These are phyloP conservation scores for Aleiodes testaceus DNA, from an alignment of 2,888 invertebrate genomes.

Conservation along the genomic window DNA sequence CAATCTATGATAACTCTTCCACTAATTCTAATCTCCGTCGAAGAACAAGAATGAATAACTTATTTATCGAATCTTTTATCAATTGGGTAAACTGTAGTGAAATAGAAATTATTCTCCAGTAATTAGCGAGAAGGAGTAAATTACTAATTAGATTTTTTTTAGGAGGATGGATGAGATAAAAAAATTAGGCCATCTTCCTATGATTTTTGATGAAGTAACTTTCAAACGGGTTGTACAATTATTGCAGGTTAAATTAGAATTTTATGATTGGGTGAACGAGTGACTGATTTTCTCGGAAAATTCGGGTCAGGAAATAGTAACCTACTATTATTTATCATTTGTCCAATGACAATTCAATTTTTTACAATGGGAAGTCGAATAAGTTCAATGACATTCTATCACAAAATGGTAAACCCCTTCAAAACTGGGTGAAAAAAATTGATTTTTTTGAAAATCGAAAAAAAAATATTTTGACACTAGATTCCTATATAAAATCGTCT, in stretches of 20 bases:
- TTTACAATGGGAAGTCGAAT: neutral
- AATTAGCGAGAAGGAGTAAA: neutral
- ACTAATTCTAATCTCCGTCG: conserved; percentile 28
- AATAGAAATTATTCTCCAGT: conserved; percentile 8
- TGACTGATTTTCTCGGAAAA: neutral
- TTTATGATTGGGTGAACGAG: neutral
- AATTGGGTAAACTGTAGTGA: conserved; percentile 2
- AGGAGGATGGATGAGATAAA: neutral
- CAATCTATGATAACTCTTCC: conserved; percentile 25
- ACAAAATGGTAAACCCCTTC: no score
- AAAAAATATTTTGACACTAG: no score
- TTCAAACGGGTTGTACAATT: conserved; percentile 23
- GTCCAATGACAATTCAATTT: no score
- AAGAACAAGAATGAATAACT: conserved; percentile 11
- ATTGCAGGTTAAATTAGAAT: neutral
- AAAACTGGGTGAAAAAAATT: neutral
- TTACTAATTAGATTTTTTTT: neutral
- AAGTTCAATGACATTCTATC: neutral
- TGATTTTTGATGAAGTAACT: conserved; percentile 8
- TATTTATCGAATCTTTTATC: conserved; percentile 29
- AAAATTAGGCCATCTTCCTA: neutral
- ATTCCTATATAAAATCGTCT: no score
- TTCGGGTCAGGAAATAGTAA: neutral
- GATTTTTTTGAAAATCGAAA: no score
- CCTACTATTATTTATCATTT: no score